Base-by-base conservation (phyloP, 2,113 vertebrate genomes). In the Donacobius atricapilla region DNA sequence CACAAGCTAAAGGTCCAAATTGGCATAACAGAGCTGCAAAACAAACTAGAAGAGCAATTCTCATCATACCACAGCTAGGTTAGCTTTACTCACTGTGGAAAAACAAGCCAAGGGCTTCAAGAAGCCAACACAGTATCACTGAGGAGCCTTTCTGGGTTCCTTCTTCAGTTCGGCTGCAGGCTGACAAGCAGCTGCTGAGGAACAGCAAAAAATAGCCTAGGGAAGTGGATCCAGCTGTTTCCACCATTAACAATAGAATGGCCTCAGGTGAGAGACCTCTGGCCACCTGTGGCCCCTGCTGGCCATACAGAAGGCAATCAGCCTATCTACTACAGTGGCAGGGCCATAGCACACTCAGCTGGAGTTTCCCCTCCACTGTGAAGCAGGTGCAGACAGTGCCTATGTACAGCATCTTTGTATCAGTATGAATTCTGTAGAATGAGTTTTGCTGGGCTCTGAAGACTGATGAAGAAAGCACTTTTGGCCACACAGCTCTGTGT, bases 91-190 rank as follows among this genome's bases (percentile, higher is more conserved):
- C 4, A 61, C 66, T 8, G 3, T 4, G 19, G 25, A 65, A 45
- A 42, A 76, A 5, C 12, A 45, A 35, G 3, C 2, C 15, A 42
- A 48, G 8, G 0, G 1, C 13, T 23, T 15, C 15, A 76, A 12
- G 18, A 5, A 2, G 17, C 7, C 3, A 18, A 24, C 3, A 25
- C 11, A 75, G 3, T 2, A 14, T 37, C 35, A 33, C 23, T 1
- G 5, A 19, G 3, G 6, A 0, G 0, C 14, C 47, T 64, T 47
- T 31, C 7, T 4, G 18, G 1, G 1, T 23, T 64, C 24, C 11
- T 76, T 21, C 7, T 37, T 8, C 37, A 61, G 11, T 27, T 45
- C 23, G 73, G 2, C 17, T 37, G 1, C 12, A 60, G 11, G 10
- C 25, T 40, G 2, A 25, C 11, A 60, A 1, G 20, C 16, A 20